Percentiles rank a stretch among this genome's conserved stretches.
phyloP scores from a whole-genome alignment of 2,888 invertebrate genomes.

The Epiblema foenella region DNA sequence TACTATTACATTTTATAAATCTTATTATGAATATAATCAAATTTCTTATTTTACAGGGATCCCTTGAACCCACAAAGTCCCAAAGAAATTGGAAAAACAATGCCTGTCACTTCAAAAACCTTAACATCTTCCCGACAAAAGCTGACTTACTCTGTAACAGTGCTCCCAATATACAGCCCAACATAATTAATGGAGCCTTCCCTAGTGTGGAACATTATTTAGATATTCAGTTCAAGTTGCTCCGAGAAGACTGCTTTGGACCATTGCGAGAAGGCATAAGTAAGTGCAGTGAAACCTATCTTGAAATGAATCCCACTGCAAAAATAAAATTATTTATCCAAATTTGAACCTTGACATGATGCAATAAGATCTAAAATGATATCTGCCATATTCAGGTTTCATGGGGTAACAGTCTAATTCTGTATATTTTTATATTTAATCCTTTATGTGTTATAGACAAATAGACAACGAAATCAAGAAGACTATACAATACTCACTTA shows the following conservation, averaged over 20 bases:
- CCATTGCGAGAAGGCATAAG: constrained; percentile 88
- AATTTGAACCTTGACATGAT: too few species aligned
- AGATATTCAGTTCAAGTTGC: constrained; percentile 90
- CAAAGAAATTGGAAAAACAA: constrained; percentile 48
- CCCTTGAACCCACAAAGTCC: constrained; percentile 3
- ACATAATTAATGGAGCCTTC: constrained; percentile 87
- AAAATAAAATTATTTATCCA: too few species aligned
- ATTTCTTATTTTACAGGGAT: constrained; percentile 43
- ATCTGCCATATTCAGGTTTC: too few species aligned
- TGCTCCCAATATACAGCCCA: constrained; percentile 74
- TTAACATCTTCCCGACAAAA: constrained; percentile 76
- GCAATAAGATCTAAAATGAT: too few species aligned
- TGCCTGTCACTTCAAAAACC: constrained; percentile 62
- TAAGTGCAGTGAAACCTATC: neutral
- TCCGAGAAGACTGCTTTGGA: constrained; percentile 91
- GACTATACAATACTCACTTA: too few species aligned
- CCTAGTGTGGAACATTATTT: constrained; percentile 88
- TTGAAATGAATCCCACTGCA: too few species aligned
- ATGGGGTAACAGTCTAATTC: too few species aligned
- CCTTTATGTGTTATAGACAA: too few species aligned
- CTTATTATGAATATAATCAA: neutral
- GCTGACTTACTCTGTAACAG: constrained; percentile 81
- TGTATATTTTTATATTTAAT: too few species aligned
- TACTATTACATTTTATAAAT: neutral
- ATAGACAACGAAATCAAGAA: too few species aligned